Conservation (phyloP, 2,888 invertebrate species). For the Apoderus coryli region DNA sequence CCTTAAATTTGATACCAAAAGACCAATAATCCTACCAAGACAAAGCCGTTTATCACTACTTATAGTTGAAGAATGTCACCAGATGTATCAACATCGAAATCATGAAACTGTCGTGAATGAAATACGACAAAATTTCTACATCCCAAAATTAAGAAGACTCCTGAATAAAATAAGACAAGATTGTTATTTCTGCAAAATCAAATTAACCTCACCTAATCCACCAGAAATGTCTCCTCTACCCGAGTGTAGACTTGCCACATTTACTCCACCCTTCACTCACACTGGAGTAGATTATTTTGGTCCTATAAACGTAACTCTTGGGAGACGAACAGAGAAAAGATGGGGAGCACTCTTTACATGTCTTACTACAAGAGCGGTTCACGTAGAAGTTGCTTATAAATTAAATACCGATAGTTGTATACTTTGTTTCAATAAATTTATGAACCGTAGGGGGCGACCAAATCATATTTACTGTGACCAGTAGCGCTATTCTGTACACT, state of each 20-base stretch:
- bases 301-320: conserved; percentile 6
- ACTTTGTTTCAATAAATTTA: too few species aligned
- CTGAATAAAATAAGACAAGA: not conserved
- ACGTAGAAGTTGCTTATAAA: too few species aligned
- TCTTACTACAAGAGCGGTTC: too few species aligned
- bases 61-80: not conserved
- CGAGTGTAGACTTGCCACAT: conserved; percentile 1
- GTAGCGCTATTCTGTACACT: too few species aligned
- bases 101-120: conserved; percentile 3
- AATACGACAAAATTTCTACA: conserved; percentile 2
- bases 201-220: too few species aligned
- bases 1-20: too few species aligned
- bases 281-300: conserved; percentile 3
- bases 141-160: conserved; percentile 2
- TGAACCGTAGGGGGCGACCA: not conserved
- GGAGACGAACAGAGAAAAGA: conserved; percentile 4
- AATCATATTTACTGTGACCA: conserved; percentile 1
- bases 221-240: conserved; percentile 5
- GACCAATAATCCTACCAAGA: too few species aligned
- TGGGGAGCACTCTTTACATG: not conserved
- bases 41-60: too few species aligned
- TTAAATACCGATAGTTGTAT: too few species aligned
- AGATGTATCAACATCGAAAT: conserved; percentile 1
- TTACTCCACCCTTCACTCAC: conserved; percentile 1
- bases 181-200: too few species aligned